Percentiles rank a stretch among this genome's conserved stretches.
Evolutionary conservation across 2,797 vertebrate genomes (phyloP).

Genomic region (Molossus alvarezi): DNA sequence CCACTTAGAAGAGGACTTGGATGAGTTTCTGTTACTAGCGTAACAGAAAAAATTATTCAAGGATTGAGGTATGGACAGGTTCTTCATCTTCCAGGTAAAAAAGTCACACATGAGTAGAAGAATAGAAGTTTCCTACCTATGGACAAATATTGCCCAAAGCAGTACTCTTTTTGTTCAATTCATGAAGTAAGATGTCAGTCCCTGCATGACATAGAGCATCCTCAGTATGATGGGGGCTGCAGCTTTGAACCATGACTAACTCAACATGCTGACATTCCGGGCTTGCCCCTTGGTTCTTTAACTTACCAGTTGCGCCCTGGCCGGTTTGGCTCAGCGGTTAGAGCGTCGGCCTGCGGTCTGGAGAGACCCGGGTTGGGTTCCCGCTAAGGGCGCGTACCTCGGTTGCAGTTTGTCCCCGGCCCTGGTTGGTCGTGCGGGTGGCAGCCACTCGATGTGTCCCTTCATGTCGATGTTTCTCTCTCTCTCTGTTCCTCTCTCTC

Average conservation of each 20-base stretch:
- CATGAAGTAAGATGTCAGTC: background rate
- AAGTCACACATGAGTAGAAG: background rate
- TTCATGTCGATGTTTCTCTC: no score
- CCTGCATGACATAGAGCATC: background rate
- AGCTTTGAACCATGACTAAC: background rate
- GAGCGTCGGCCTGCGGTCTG: no score
- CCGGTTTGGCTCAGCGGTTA: no score
- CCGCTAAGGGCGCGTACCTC: no score
- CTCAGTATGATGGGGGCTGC: background rate
- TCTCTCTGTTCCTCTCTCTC: no score
- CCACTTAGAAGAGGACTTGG: background rate
- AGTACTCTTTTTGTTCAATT: background rate
- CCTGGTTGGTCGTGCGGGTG: no score
- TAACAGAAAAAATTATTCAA: background rate
- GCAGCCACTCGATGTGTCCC: no score
- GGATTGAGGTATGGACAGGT: background rate
- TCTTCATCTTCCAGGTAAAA: constrained; percentile 51
- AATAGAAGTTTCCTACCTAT: background rate
- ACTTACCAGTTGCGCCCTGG: no score
- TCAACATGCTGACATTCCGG: background rate
- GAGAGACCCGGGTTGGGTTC: no score
- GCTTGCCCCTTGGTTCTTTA: constrained; percentile 7
- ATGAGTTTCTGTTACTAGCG: background rate
- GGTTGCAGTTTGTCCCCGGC: no score
- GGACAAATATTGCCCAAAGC: background rate